Base-by-base conservation (phyloP, 2,797 vertebrate genomes). In the Hozukius guyotensis region DNA sequence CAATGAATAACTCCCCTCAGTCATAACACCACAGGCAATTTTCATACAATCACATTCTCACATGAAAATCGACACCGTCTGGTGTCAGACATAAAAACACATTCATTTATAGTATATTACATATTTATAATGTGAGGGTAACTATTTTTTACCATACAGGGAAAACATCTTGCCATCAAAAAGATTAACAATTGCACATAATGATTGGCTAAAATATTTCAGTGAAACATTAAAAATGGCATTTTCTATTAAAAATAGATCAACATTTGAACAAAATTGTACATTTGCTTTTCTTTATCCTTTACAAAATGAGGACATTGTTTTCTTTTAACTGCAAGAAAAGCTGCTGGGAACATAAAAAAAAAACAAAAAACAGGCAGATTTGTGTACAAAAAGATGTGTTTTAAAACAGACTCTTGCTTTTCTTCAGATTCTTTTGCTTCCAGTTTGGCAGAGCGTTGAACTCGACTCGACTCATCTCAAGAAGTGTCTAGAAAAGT, bases 401-500 rank as follows among this genome's bases (percentile, higher is more conserved):
- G 10, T 80, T 91, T 93, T 93, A 96, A 91, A 97, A 96, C 53
- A 97, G 92, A 67, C 88, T 92, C 83, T 96, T 96, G 92, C 89
- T 94, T 85, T 97, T 96, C 90, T 97, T 97, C 85, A 96, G 91
- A 72, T 96, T 96, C 79, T 95, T 93, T 74, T 97, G 96, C 80
- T 96, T 96, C 96, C 96, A 97, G 93, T 94, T 95, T 71, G 96
- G 96, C 84, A 96, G 88, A 11, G 94, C 83, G 34, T 94, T 94
- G 88, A 96, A 97, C 87, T 96, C 96, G 7, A 95, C 94, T 24
- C 94, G 93, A 59, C 90, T 94, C 95, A 96, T 95, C 81, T 95
- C 95, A 55, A 97, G 91, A 75, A 96, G 90, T 0, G 63, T 90
- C 96, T 97, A 89, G 42, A 92, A 87, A 63, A 16, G 38, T 5